Conservation (phyloP, 2,888 invertebrate genomes). For the Cactoblastis cactorum region DNA sequence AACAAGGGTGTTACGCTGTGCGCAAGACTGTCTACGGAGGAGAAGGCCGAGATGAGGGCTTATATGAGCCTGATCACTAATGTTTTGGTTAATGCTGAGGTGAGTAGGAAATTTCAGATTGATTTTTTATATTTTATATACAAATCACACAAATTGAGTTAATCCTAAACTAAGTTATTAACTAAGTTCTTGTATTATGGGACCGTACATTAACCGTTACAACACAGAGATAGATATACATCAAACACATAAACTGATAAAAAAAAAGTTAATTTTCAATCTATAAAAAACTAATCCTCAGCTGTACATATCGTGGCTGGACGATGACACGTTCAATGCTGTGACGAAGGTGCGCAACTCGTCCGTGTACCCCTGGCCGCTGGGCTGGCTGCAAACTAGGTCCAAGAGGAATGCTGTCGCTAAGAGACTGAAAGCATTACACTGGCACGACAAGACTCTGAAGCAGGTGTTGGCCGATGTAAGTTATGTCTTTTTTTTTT, state of each 20-base stretch:
- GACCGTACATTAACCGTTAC: too few species aligned
- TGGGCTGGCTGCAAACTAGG: constrained; percentile 89
- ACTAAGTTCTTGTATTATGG: too few species aligned
- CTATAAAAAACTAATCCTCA: too few species aligned
- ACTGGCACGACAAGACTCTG: constrained; percentile 89
- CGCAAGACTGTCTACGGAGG: constrained; percentile 83
- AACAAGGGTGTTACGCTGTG: constrained; percentile 91
- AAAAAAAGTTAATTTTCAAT: too few species aligned
- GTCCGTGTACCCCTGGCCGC: constrained; percentile 95
- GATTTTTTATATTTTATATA: too few species aligned
- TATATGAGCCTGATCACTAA: constrained; percentile 94
- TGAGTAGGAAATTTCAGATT: too few species aligned
- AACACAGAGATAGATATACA: too few species aligned
- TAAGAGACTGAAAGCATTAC: constrained; percentile 86
- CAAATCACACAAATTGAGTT: too few species aligned
- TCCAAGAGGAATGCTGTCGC: constrained; percentile 85
- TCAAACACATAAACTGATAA: too few species aligned
- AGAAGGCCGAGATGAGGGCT: constrained; percentile 94
- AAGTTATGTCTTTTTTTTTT: constrained; percentile 30
- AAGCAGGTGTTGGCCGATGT: constrained; percentile 88
- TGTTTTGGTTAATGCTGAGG: constrained; percentile 94
- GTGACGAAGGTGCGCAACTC: constrained; percentile 93
- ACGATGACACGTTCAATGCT: constrained; percentile 86
- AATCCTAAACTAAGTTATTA: too few species aligned
- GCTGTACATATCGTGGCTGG: constrained; percentile 93